Base-by-base conservation (phyloP, 2,888 invertebrate species). In the Piscicola geometra region DNA sequence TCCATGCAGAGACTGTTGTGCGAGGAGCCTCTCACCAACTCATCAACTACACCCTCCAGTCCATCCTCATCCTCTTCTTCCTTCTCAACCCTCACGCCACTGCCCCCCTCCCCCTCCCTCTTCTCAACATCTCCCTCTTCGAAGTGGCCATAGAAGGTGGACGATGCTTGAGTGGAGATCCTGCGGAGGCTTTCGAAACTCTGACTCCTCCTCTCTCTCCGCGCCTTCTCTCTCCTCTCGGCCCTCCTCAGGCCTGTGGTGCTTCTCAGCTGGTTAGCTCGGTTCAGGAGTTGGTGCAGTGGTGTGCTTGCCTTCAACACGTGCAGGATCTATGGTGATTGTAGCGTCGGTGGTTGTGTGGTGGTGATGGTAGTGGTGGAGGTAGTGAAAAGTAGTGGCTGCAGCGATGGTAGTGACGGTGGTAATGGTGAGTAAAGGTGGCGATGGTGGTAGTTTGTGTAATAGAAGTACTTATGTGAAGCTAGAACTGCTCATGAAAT, bases 281-380 rank as follows among this genome's bases (percentile, higher is more conserved):
- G 47, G 33, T 30, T 28, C 28, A 73, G 64, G 1, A 35, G 36
- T n/a, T 73, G 33, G 64, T 33, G 15, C 3, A 35, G n/a, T 33
- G 73, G 73, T 60, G 73, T 64, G 64, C 73, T 73, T 1, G 73
- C 36, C 60, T 73, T 64, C 15, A 33, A 25, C 60, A 52, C 33
- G 36, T 33, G 5, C 21, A 5, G 12, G 67, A 67, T 30, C 35
- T 32, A 32, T 30, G 3, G 67, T n/a, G 30, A 35, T 64, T 15
- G n/a, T 28, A 15, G n/a, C n/a, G n/a, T n/a, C n/a, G n/a, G n/a
- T n/a, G n/a, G n/a, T n/a, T n/a, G n/a, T n/a, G n/a, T n/a, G n/a
- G n/a, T n/a, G n/a, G n/a, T n/a, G n/a, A n/a, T n/a, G n/a, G n/a
- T n/a, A n/a, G n/a, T n/a, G n/a, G n/a, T n/a, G n/a, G n/a, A n/a